phyloP scores from a whole-genome alignment of 2,113 vertebrate species.

The Microcebus jonahi region DNA sequence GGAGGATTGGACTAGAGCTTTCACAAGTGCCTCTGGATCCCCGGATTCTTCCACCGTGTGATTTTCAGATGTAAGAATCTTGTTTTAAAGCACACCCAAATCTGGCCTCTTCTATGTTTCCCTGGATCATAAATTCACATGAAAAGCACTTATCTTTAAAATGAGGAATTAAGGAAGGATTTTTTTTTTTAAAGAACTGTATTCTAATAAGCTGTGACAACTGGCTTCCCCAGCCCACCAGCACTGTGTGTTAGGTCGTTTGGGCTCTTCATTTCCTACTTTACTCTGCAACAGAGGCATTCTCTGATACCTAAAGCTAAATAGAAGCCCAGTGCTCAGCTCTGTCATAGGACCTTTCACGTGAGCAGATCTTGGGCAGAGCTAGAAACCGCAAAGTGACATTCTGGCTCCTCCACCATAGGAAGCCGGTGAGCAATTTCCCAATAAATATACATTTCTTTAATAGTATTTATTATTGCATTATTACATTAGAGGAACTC shows the following conservation, averaged over 20 bases:
- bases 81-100: background rate
- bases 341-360: background rate
- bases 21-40: background rate
- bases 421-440: background rate
- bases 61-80: background rate
- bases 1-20: background rate
- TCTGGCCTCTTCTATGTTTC: background rate
- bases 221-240: background rate
- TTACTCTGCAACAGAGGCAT: background rate
- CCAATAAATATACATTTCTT: background rate
- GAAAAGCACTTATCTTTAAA: constrained; percentile 17
- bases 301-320: background rate
- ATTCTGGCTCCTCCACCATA: background rate
- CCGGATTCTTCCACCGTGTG: background rate
- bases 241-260: too few relatives aligned
- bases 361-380: background rate
- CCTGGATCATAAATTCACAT: background rate
- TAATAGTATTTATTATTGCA: background rate
- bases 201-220: background rate
- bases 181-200: background rate
- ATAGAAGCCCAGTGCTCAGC: background rate
- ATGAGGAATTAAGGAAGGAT: background rate
- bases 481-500: background rate
- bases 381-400: background rate
- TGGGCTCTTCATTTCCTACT: background rate